Evolutionary conservation across 2,797 vertebrate genomes (phyloP).

Genomic region (Poecilia picta): DNA sequence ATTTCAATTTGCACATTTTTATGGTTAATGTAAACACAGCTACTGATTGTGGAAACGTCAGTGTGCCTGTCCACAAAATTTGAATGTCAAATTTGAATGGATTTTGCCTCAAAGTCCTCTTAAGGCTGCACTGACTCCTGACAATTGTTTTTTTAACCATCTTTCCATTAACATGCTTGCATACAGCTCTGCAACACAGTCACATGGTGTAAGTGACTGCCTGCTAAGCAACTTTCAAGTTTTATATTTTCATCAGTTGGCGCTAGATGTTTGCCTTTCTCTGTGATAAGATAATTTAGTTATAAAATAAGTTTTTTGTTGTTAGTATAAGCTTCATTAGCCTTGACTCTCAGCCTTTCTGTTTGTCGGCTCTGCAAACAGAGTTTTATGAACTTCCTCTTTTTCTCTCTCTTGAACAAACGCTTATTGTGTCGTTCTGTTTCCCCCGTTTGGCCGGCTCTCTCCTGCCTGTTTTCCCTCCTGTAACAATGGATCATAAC

Average conservation of each 20-base stretch:
- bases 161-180: background rate
- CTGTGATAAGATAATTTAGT: background rate
- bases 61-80: background rate
- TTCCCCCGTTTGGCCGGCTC: conserved; percentile 24
- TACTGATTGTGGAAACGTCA: background rate
- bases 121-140: background rate
- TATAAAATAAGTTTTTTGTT: background rate
- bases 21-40: background rate
- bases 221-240: background rate
- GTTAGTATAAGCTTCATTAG: conserved; percentile 10
- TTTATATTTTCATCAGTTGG: background rate
- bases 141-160: background rate
- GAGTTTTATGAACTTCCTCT: conserved; percentile 55
- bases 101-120: background rate
- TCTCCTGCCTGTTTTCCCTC: conserved; percentile 5
- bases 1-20: too few relatives aligned
- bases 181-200: background rate
- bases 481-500: conserved; percentile 66
- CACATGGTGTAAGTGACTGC: background rate
- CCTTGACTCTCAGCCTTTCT: background rate
- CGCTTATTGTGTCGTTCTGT: conserved; percentile 37
- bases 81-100: background rate
- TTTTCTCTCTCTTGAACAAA: conserved; percentile 49
- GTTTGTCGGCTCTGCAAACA: conserved; percentile 44
- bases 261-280: background rate